Evolutionary conservation across 2,797 vertebrate species (phyloP), one percentile per base, ranked within the genome.

Genomic region (Malacoctenus gilli): DNA sequence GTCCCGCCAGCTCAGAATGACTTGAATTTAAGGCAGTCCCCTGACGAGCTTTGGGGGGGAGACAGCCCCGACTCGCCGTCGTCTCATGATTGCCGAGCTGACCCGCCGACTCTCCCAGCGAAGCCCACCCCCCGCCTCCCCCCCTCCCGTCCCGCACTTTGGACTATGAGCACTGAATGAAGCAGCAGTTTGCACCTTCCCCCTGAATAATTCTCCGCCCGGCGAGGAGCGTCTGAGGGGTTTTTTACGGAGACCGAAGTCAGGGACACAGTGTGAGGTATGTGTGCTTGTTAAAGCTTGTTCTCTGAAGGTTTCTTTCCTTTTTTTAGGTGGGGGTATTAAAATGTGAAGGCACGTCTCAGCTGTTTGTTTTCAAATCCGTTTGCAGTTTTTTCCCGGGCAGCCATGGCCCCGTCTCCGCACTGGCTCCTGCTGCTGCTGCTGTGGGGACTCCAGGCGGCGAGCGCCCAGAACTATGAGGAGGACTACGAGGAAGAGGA

Each of bases 381-480:
- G 25, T 61, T 13, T 40, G 60, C 12, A 62, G 14, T 59, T 60
- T n/a, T n/a, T n/a, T n/a, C 9, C 23, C 77, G 76, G 59, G 54
- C 70, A 63, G 65, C 52, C 65, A 82, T 77, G 87, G 73, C 85
- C 71, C 75, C 87, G 39, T 79, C 81, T 51, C 48, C 90, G 70
- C 89, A 70, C 44, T 92, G 89, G 89, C 61, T 95, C 75, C 70
- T 95, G 59, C 87, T 94, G 42, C 70, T 95, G 59, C 87, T 94
- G 42, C 30, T 32, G 2, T 85, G 89, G 78, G 87, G 91, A 65
- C 68, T 89, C n/a, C 91, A 87, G 34, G 69, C 82, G 50, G 58
- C 91, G 70, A 85, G 67, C 48, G 88, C 93, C 38, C 93, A 95
- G 86, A 86, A 90, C 44, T 82, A 85, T 47, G 89, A 85, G 4